Evolutionary conservation across 2,888 invertebrate genomes (phyloP).

Genomic region (Tupiocoris notatus): DNA sequence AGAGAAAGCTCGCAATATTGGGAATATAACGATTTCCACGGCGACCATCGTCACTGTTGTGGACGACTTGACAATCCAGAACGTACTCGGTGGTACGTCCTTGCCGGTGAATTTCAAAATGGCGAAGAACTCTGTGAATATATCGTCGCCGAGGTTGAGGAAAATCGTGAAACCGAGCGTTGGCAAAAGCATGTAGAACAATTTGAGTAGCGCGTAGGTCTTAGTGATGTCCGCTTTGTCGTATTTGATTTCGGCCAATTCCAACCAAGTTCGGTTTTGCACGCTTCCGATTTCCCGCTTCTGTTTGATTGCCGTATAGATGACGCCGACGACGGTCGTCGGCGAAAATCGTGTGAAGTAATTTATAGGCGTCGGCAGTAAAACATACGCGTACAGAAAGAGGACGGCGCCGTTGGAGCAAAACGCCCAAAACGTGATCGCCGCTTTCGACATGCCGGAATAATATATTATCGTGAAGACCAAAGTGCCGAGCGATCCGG

Average conservation of each 20-base stretch:
- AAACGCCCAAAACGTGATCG: background rate
- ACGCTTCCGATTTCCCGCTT: background rate
- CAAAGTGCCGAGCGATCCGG: background rate
- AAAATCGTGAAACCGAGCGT: background rate
- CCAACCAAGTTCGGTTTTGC: background rate
- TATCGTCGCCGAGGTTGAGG: background rate
- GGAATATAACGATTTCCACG: background rate
- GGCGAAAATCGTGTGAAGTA: too few relatives aligned
- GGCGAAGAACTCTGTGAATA: background rate
- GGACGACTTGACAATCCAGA: background rate
- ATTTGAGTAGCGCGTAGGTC: background rate
- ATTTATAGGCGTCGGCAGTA: background rate
- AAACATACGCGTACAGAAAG: background rate
- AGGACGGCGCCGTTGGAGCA: background rate
- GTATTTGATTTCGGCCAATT: background rate
- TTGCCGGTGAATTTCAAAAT: background rate
- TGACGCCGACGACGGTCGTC: background rate
- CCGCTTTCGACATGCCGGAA: background rate
- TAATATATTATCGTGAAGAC: background rate
- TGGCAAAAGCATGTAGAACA: background rate
- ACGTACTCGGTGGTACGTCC: background rate
- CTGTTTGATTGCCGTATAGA: background rate
- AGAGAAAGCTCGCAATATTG: background rate
- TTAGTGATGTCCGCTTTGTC: background rate
- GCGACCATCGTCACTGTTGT: background rate